Percentiles rank a stretch among this genome's conserved stretches.
Evolutionary conservation across 2,888 invertebrate genomes (phyloP).

Genomic region (Patella ulyssiponensis): DNA sequence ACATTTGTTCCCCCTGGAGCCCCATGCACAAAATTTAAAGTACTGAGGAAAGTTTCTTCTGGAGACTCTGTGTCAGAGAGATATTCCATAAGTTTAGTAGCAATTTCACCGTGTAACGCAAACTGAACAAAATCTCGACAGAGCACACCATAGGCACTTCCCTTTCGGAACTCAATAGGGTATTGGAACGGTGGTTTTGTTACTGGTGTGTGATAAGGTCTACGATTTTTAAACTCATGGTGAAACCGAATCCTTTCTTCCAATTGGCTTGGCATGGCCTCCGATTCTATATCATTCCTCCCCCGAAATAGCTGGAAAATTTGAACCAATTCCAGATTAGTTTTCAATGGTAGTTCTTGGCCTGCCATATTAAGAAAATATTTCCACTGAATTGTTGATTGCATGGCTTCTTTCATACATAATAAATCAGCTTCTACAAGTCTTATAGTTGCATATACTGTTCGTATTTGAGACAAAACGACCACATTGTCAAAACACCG

Average conservation of each 20-base stretch:
- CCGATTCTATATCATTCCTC: constrained; percentile 65
- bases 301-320: constrained; percentile 66
- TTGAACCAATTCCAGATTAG: constrained; percentile 66
- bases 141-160: constrained; percentile 64
- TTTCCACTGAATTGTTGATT: constrained; percentile 56
- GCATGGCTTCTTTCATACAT: constrained; percentile 44
- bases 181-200: constrained; percentile 41
- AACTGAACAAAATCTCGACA: constrained; percentile 61
- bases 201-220: constrained; percentile 34
- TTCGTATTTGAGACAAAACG: constrained; percentile 46
- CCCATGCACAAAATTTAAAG: constrained; percentile 57
- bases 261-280: constrained; percentile 36
- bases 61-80: constrained; percentile 63
- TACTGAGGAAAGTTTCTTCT: constrained; percentile 68
- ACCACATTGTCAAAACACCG: constrained; percentile 60
- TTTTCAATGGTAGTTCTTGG: constrained; percentile 67
- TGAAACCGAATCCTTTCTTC: constrained; percentile 36
- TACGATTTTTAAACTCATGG: constrained; percentile 25
- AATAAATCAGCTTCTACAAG: constrained; percentile 48
- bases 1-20: constrained; percentile 58
- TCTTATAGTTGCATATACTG: constrained; percentile 44
- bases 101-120: constrained; percentile 47
- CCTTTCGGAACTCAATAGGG: constrained; percentile 52
- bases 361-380: constrained; percentile 70
- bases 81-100: constrained; percentile 59